phyloP scores from a whole-genome alignment of 2,888 invertebrate genomes.

The Philereme vetulata region DNA sequence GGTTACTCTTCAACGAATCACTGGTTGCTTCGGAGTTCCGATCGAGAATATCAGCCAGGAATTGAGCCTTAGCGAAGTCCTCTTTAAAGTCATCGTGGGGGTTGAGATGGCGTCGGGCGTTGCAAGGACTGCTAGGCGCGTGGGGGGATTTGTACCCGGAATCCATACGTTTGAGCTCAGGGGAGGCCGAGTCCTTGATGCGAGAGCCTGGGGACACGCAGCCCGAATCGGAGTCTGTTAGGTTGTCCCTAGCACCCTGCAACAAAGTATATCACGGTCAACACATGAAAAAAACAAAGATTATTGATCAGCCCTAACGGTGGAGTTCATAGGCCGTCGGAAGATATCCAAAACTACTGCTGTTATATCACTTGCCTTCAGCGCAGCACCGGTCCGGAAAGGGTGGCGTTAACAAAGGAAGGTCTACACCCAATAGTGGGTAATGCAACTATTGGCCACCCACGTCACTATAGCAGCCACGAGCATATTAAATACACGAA shows the following conservation, averaged over 20 bases:
- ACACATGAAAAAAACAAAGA: not conserved
- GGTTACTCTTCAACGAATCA: constrained; percentile 75
- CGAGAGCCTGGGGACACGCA: constrained; percentile 82
- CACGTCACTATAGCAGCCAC: no score
- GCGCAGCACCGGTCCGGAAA: no score
- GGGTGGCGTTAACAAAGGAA: no score
- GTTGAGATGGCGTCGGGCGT: constrained; percentile 65
- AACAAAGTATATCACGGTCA: constrained; percentile 35
- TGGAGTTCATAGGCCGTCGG: no score
- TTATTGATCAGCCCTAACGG: no score
- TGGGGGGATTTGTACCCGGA: constrained; percentile 81
- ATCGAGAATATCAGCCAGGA: constrained; percentile 72
- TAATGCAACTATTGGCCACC: no score
- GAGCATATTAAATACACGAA: no score
- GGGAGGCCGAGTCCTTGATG: constrained; percentile 80
- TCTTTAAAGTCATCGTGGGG: constrained; percentile 78
- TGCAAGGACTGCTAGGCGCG: constrained; percentile 74
- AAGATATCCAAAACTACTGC: no score
- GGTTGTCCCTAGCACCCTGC: constrained; percentile 79
- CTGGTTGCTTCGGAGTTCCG: constrained; percentile 72
- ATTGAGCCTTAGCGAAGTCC: constrained; percentile 79
- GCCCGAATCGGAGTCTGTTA: constrained; percentile 81
- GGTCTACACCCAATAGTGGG: no score
- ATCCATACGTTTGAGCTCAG: constrained; percentile 81
- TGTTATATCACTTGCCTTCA: no score